Evolutionary conservation across 2,888 invertebrate species (phyloP).

Genomic region (Drosophila nigricruria): DNA sequence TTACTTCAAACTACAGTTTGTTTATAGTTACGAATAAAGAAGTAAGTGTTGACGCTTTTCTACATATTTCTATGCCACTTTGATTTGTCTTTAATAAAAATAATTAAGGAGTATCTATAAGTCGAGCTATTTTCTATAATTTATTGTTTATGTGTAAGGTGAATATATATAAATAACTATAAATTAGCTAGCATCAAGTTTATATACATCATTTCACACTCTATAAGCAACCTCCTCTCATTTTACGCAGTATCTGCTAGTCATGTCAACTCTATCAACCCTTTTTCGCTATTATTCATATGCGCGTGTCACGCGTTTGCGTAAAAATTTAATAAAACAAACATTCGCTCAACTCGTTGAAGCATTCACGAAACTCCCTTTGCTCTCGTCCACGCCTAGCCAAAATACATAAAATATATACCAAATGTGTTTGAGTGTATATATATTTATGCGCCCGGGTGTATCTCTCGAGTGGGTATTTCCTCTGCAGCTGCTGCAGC

Average conservation of each 20-base stretch:
- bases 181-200: no score
- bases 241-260: neutral
- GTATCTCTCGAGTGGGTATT: conserved; percentile 14
- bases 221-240: neutral
- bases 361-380: conserved; percentile 3
- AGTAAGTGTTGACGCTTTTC: neutral
- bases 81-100: neutral
- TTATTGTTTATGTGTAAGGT: neutral
- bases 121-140: neutral
- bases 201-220: neutral
- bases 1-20: neutral
- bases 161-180: neutral
- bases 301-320: conserved; percentile 70
- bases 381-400: neutral
- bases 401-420: conserved; percentile 44
- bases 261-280: conserved; percentile 1
- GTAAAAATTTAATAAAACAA: conserved; percentile 79
- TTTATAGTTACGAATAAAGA: neutral
- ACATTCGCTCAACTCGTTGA: conserved; percentile 52
- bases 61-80: no score
- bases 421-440: conserved; percentile 3
- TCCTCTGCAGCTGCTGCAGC: conserved; percentile 23
- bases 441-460: conserved; percentile 12
- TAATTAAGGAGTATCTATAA: neutral
- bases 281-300: conserved; percentile 69